Percentiles rank a stretch among this genome's conserved stretches.
phyloP scores from a whole-genome alignment of 2,797 vertebrate species.

The Lepidocolaptes lacrymiger region DNA sequence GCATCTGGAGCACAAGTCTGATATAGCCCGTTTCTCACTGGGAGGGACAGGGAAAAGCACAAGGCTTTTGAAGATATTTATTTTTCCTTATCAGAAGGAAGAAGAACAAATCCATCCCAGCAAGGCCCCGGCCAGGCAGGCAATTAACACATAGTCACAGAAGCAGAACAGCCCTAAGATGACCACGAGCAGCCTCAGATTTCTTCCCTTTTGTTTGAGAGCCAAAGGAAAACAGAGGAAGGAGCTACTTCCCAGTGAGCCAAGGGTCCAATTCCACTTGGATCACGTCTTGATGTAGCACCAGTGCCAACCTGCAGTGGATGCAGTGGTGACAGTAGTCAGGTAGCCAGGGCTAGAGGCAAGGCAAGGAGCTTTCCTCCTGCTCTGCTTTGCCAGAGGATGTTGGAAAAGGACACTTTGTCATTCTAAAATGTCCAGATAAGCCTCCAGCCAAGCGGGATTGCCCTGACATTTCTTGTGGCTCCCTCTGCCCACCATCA shows the following conservation, averaged over 20 bases:
- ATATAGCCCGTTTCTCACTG: not conserved
- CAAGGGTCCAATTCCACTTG: not conserved
- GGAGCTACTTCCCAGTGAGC: fast-evolving
- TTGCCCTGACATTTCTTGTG: not conserved
- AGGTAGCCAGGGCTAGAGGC: not conserved
- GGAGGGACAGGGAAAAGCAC: not conserved
- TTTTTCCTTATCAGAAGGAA: not conserved
- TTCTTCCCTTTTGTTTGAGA: not conserved
- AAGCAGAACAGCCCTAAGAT: not conserved
- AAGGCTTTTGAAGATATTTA: not conserved
- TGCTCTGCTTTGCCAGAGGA: not conserved
- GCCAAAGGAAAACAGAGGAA: not conserved
- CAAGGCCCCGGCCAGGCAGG: not conserved
- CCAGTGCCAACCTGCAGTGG: fast-evolving
- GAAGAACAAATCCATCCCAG: not conserved
- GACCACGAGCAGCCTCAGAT: not conserved
- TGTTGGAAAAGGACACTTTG: not conserved
- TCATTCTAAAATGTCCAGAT: not conserved
- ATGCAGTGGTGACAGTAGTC: not conserved
- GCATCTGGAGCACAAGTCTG: not conserved
- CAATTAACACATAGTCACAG: conserved; percentile 11
- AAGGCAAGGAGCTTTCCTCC: not conserved
- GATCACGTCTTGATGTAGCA: not conserved
- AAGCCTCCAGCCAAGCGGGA: not conserved
- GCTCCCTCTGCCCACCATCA: not conserved